These are phyloP conservation scores for Drosophila murphyi DNA, from an alignment of 1,140 invertebrate species.

Conservation along the genomic window DNA sequence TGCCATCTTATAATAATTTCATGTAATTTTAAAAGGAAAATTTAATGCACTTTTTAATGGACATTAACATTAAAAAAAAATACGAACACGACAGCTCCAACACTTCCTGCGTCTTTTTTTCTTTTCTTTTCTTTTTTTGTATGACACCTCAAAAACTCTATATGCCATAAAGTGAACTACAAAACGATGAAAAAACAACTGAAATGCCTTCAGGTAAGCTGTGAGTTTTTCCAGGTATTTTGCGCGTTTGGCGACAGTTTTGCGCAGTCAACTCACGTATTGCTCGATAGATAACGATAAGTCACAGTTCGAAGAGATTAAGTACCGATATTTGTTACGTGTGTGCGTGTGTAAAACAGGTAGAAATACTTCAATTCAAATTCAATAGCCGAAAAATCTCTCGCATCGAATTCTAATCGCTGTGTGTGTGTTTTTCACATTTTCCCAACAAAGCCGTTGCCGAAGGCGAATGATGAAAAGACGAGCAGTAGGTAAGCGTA, in stretches of 20 bases:
- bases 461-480: slow-evolving; percentile 29
- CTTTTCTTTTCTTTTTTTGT: slow-evolving; percentile 3
- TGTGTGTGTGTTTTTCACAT: slow-evolving; percentile 74
- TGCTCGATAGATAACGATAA: slow-evolving; percentile 38
- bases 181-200: not conserved
- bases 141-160: not conserved
- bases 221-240: slow-evolving; percentile 42
- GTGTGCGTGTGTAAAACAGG: slow-evolving; percentile 61
- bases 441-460: slow-evolving; percentile 41
- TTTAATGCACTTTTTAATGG: slow-evolving; percentile 60
- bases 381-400: slow-evolving; percentile 33
- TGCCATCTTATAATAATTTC: slow-evolving; percentile 41
- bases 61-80: slow-evolving; percentile 49
- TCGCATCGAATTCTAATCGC: slow-evolving; percentile 4
- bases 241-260: slow-evolving; percentile 57
- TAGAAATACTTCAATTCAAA: slow-evolving; percentile 45
- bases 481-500: slow-evolving; percentile 40
- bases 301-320: slow-evolving; percentile 44
- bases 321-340: slow-evolving; percentile 6
- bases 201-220: slow-evolving; percentile 5
- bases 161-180: not conserved
- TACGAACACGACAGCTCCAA: slow-evolving; percentile 39
- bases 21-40: slow-evolving; percentile 57
- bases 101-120: slow-evolving; percentile 33
- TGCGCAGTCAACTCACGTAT: slow-evolving; percentile 61